These are phyloP conservation scores for Megaleporinus macrocephalus DNA, from an alignment of 2,113 vertebrate genomes.

Conservation along the genomic window DNA sequence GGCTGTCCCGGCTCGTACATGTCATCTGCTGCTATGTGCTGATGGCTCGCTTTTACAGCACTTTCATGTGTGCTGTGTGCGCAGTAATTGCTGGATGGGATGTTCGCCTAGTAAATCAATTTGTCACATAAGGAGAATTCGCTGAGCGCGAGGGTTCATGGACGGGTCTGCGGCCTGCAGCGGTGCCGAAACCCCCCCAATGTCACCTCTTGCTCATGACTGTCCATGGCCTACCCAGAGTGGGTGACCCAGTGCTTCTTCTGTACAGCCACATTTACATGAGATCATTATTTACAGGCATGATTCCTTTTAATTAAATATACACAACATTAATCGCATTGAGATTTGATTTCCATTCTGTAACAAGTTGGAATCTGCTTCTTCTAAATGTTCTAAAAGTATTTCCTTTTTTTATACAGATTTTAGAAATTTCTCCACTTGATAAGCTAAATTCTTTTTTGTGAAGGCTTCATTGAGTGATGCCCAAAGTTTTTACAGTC, in stretches of 20 bases:
- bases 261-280: background rate
- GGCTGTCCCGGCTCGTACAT: constrained; percentile 55
- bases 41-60: constrained; percentile 65
- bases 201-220: constrained; percentile 39
- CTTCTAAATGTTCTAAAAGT: too few species aligned
- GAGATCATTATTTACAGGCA: too few species aligned
- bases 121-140: constrained; percentile 74
- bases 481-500: too few species aligned
- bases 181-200: constrained; percentile 19
- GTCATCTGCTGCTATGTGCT: constrained; percentile 72
- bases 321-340: too few species aligned
- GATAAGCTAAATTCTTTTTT: too few species aligned
- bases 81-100: constrained; percentile 72
- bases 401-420: too few species aligned
- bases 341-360: too few species aligned
- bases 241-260: constrained; percentile 41
- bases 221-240: constrained; percentile 48
- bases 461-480: too few species aligned
- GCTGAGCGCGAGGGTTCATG: constrained; percentile 72
- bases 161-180: constrained; percentile 62
- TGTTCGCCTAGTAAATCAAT: constrained; percentile 75
- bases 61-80: constrained; percentile 74
- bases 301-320: too few species aligned
- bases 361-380: too few species aligned
- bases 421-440: too few species aligned